Evolutionary conservation across 2,797 vertebrate species (phyloP).

Genomic region (Euphonia xanthogaster): DNA sequence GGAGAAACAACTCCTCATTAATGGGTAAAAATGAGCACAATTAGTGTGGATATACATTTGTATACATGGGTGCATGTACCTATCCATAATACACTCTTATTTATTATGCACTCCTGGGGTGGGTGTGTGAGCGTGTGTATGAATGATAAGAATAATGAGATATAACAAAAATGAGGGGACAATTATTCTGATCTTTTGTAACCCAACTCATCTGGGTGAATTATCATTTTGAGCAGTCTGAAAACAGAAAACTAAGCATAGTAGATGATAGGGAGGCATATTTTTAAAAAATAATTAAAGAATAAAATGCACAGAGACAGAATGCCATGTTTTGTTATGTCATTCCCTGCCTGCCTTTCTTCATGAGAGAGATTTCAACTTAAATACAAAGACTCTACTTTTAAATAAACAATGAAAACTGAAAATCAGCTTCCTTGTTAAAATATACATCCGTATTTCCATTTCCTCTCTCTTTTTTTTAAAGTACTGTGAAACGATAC

Average conservation of each 20-base stretch:
- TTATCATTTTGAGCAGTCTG: slow-evolving; percentile 11
- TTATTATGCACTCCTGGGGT: slow-evolving; percentile 9
- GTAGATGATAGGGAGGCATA: background rate
- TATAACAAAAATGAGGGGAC: background rate
- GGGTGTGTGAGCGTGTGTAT: background rate
- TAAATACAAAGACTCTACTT: background rate
- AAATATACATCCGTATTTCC: background rate
- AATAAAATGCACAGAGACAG: slow-evolving; percentile 16
- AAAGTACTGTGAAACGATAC: background rate
- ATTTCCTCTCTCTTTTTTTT: background rate
- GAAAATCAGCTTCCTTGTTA: slow-evolving; percentile 2
- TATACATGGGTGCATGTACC: background rate
- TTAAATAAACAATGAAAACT: slow-evolving; percentile 11
- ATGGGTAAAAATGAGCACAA: background rate
- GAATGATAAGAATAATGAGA: slow-evolving; percentile 56
- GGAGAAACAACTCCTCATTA: background rate
- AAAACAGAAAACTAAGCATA: slow-evolving; percentile 17
- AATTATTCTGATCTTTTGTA: slow-evolving; percentile 15
- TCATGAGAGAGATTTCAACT: background rate
- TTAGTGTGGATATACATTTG: background rate
- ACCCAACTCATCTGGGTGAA: background rate
- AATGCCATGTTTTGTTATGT: slow-evolving; percentile 23
- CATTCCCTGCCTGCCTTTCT: slow-evolving; percentile 32
- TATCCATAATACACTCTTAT: background rate
- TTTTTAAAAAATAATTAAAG: slow-evolving; percentile 33